A percentile compares a stretch with the other conserved stretches of the same genome.
These are phyloP conservation scores for Scolopax rusticola DNA, from an alignment of 2,797 vertebrate species.

Conservation along the genomic window DNA sequence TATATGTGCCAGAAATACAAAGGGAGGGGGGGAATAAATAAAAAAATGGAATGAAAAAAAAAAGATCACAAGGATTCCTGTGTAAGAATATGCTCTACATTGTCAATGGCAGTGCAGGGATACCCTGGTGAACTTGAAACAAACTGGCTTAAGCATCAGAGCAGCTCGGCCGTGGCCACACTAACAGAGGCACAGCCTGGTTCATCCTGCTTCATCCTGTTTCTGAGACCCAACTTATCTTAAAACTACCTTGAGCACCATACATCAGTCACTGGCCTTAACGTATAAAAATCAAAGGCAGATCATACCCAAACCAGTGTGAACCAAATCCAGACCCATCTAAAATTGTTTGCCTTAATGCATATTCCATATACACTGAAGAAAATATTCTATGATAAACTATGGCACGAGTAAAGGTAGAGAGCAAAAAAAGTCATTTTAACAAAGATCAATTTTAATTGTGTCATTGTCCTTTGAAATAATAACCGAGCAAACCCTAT, in stretches of 20 bases:
- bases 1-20: conserved; percentile 5
- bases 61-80: not conserved
- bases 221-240: fast-evolving
- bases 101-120: not conserved
- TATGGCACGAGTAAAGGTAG: not conserved
- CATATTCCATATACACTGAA: not conserved
- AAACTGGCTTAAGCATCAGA: not conserved
- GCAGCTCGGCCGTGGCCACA: fast-evolving
- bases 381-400: not conserved
- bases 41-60: not conserved
- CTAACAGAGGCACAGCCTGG: fast-evolving
- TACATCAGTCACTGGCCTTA: too few species aligned
- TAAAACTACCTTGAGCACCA: not conserved
- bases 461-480: not conserved
- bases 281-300: not conserved
- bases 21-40: fast-evolving
- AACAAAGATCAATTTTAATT: not conserved
- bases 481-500: not conserved
- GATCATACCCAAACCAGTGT: not conserved
- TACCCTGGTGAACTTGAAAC: not conserved
- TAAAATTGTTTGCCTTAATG: not conserved
- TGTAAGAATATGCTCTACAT: not conserved
- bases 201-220: not conserved
- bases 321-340: conserved; percentile 47
- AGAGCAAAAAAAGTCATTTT: not conserved